Evolutionary conservation across 2,113 vertebrate species (phyloP), one percentile per base, ranked within the genome.

Genomic region (Lanius collurio): DNA sequence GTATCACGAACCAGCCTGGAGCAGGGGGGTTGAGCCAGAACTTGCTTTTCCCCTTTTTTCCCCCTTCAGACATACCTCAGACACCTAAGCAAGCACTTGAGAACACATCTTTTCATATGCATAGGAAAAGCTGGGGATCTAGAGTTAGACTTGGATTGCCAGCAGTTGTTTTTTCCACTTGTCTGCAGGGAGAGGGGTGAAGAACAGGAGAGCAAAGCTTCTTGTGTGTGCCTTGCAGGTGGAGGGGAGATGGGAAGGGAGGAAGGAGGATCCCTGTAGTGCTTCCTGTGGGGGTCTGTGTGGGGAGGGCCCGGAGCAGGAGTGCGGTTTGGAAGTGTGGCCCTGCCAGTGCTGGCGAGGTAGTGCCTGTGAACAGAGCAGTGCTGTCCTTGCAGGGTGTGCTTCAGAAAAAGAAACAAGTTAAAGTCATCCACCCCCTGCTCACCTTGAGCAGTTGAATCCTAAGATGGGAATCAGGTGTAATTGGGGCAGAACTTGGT

Each of bases 81-180:
- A 37, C 27, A 21, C 10, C 14, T n/a, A 3, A 47, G 23, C 18
- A 28, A 37, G n/a, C 7, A 1, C 47, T 41, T 65, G 35, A 57
- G 70, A 85, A 82, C 5, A 0, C 0, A 0, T 20, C 69, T 33
- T n/a, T 53, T 80, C 33, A 39, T 41, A 28, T 1, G 4, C 2
- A 2, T 2, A n/a, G 70, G 68, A 23, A 52, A 63, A 91, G 39
- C 24, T 82, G 35, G 28, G 63, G 50, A 47, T 50, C 24, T 37
- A 44, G 33, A 22, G 42, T n/a, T 76, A 33, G 35, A 4, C 27
- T 76, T 20, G 18, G n/a, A 31, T 52, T 44, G 64, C 47, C 53
- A 1, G 30, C 37, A 28, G 28, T 42, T 70, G 28, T 7, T 83
- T 50, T 47, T 63, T 1, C 19, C 10, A 11, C 1, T 7, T 44